These are phyloP conservation scores for Coenobita brevimanus DNA, from an alignment of 1,140 invertebrate species.

Conservation along the genomic window DNA sequence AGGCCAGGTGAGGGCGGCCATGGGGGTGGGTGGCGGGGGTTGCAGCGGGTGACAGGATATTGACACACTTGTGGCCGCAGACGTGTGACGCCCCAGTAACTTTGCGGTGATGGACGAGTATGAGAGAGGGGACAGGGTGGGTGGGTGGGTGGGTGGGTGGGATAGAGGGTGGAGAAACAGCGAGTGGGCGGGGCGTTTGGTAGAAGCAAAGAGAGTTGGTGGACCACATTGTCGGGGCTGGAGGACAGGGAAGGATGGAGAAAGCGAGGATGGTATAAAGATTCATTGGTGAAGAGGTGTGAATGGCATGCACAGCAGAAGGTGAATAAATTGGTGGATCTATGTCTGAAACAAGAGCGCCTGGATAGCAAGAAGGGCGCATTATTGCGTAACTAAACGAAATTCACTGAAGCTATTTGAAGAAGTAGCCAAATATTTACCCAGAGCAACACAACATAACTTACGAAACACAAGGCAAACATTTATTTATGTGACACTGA, in stretches of 20 bases:
- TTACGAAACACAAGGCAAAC: too few relatives aligned
- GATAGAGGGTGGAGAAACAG: neutral
- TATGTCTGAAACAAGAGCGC: too few relatives aligned
- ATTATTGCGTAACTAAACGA: too few relatives aligned
- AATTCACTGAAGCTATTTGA: too few relatives aligned
- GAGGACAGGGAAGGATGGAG: neutral
- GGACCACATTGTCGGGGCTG: neutral
- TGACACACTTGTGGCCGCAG: constrained; percentile 23
- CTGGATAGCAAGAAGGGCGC: too few relatives aligned
- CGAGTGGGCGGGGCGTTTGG: neutral
- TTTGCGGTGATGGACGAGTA: constrained; percentile 28
- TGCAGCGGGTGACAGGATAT: constrained; percentile 24
- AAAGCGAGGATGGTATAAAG: neutral
- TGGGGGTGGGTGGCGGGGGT: neutral
- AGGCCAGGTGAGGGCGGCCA: neutral
- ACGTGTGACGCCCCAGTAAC: constrained; percentile 40
- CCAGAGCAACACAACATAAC: too few relatives aligned
- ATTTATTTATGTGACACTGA: too few relatives aligned
- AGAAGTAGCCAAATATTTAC: too few relatives aligned
- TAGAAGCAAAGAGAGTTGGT: constrained; percentile 11
- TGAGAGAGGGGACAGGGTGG: neutral
- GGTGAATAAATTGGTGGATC: too few relatives aligned
- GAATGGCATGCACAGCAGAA: too few relatives aligned
- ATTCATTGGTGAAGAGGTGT: neutral
- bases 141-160: neutral